These are phyloP conservation scores for Drosophila testacea DNA, from an alignment of 2,888 invertebrate species.

Conservation along the genomic window DNA sequence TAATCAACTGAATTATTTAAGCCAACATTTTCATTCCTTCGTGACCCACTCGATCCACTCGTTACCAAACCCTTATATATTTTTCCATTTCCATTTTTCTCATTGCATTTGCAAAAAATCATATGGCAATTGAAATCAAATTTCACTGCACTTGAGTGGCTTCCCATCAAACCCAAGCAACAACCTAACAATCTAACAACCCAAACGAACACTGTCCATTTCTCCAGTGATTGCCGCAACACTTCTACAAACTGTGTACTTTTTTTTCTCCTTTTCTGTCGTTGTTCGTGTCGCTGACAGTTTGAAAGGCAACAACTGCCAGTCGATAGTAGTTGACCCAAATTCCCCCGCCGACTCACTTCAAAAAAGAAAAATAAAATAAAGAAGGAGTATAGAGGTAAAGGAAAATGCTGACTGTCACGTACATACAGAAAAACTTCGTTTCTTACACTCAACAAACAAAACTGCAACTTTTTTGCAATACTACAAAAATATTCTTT, in stretches of 20 bases:
- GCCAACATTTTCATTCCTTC: slow-evolving; percentile 24
- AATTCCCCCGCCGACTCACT: slow-evolving; percentile 38
- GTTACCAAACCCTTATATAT: slow-evolving; percentile 10
- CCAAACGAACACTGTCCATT: slow-evolving; percentile 42
- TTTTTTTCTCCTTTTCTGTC: slow-evolving; percentile 3
- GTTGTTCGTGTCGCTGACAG: slow-evolving; percentile 54
- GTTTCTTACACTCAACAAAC: slow-evolving; percentile 23
- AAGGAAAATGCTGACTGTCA: slow-evolving; percentile 53
- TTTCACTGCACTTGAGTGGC: slow-evolving; percentile 65
- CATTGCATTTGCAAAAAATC: slow-evolving; percentile 41
- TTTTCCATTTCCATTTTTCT: slow-evolving; percentile 1
- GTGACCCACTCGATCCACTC: background rate
- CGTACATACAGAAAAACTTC: slow-evolving; percentile 44
- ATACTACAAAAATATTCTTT: slow-evolving; percentile 10
- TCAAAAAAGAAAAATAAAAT: background rate
- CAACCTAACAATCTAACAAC: slow-evolving; percentile 6
- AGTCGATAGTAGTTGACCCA: slow-evolving; percentile 79
- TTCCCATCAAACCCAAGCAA: slow-evolving; percentile 20
- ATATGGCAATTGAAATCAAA: slow-evolving; percentile 75
- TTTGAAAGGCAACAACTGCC: slow-evolving; percentile 62
- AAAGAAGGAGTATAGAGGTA: background rate
- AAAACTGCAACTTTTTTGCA: slow-evolving; percentile 39
- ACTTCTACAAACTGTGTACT: slow-evolving; percentile 44
- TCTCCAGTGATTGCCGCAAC: slow-evolving; percentile 57
- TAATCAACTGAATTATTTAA: slow-evolving; percentile 53